These are phyloP conservation scores for Catharus bicknelli DNA, from an alignment of 2,113 vertebrate species.

Conservation along the genomic window DNA sequence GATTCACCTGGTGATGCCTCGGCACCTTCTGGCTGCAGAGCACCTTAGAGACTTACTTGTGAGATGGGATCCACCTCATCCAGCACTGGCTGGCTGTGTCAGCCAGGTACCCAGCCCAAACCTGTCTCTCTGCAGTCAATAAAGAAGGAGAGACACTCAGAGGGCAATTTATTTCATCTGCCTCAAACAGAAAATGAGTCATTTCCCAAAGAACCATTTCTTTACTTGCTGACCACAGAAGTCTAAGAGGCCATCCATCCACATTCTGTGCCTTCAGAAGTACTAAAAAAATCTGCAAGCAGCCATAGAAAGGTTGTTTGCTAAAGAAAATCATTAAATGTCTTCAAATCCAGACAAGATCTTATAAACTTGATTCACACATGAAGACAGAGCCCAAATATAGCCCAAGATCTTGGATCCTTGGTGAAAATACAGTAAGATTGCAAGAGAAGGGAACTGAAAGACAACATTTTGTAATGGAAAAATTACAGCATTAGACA, in stretches of 20 bases:
- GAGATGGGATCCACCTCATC: neutral
- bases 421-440: neutral
- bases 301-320: neutral
- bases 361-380: neutral
- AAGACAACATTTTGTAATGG: neutral
- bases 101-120: neutral
- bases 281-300: neutral
- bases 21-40: neutral
- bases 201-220: neutral
- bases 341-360: neutral
- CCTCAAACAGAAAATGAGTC: fast-evolving
- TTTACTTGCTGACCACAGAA: neutral
- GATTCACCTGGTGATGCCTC: neutral
- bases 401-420: neutral
- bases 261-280: neutral
- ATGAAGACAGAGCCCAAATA: neutral
- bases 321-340: neutral
- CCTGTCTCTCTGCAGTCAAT: neutral
- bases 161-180: neutral
- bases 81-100: neutral
- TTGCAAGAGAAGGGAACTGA: neutral
- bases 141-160: neutral
- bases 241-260: neutral
- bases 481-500: neutral
- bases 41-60: neutral